These are phyloP conservation scores for Nothocercus nigrocapillus DNA, from an alignment of 2,113 vertebrate genomes.

Conservation along the genomic window DNA sequence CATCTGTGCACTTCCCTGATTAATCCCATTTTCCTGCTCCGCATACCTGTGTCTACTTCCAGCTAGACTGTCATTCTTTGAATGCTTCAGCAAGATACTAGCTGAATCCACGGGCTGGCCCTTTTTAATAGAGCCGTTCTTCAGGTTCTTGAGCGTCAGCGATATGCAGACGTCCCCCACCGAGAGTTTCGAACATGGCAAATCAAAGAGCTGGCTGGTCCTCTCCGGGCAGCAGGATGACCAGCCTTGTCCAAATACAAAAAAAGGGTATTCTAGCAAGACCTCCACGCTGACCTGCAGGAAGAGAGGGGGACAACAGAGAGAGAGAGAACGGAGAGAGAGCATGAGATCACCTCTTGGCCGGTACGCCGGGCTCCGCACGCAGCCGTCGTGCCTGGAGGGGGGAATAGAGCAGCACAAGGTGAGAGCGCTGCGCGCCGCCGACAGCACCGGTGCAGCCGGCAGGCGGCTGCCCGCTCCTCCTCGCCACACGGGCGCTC, in stretches of 20 bases:
- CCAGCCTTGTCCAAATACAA: conserved; percentile 99
- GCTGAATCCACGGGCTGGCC: conserved; percentile 85
- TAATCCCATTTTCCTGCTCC: conserved; percentile 93
- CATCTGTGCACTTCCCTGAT: conserved; percentile 81
- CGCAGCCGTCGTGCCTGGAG: neutral
- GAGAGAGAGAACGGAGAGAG: conserved; percentile 18
- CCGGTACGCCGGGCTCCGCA: neutral
- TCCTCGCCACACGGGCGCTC: neutral
- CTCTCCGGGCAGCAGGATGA: conserved; percentile 97
- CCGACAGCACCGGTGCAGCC: neutral
- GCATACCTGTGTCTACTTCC: conserved; percentile 81
- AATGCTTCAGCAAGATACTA: conserved; percentile 86
- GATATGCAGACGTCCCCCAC: conserved; percentile 99
- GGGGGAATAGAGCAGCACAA: neutral
- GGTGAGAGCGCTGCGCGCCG: neutral
- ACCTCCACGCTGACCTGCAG: conserved; percentile 96
- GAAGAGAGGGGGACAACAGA: conserved; percentile 45
- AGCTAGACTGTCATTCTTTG: conserved; percentile 80
- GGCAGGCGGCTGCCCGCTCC: neutral
- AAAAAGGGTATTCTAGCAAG: conserved; percentile 97
- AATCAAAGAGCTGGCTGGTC: conserved; percentile 95
- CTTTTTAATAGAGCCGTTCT: conserved; percentile 96
- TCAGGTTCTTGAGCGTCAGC: conserved; percentile 96
- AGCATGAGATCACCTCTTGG: neutral
- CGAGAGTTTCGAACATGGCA: conserved; percentile 96